Percentiles rank a stretch among this genome's conserved stretches.
These are phyloP conservation scores for Trematocara stigmaticum DNA, from an alignment of 2,113 vertebrate species.

Conservation along the genomic window DNA sequence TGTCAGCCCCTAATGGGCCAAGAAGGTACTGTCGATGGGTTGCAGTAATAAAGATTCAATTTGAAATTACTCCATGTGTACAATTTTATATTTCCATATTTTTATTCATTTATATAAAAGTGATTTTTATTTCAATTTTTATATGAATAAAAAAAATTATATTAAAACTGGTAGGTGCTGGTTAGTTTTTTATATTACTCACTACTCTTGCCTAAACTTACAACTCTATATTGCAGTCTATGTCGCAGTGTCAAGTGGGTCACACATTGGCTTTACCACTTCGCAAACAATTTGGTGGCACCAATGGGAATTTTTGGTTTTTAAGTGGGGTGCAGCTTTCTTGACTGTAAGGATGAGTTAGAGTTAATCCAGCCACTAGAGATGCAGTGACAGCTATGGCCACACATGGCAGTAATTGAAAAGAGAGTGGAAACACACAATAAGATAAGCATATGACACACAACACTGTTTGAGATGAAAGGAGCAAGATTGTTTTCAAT, in stretches of 20 bases:
- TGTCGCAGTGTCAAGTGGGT: not conserved
- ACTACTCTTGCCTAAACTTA: not conserved
- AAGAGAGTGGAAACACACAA: not conserved
- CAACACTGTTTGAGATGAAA: not conserved
- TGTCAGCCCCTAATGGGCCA: not conserved
- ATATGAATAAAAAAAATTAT: accelerated
- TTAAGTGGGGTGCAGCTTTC: not conserved
- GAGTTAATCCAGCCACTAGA: not conserved
- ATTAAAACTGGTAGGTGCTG: not conserved
- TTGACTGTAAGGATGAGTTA: accelerated
- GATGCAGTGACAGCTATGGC: not conserved
- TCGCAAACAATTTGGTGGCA: not conserved
- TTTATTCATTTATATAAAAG: not conserved
- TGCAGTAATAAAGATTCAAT: not conserved
- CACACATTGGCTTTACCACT: not conserved
- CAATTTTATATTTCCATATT: not conserved
- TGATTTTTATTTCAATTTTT: not conserved
- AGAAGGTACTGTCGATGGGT: not conserved
- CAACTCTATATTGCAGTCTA: not conserved
- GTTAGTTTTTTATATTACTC: not conserved
- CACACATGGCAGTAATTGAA: not conserved
- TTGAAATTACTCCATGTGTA: not conserved
- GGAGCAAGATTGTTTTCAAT: not conserved
- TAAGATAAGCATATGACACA: not conserved
- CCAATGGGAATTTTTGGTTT: not conserved